Conservation (phyloP, 2,888 invertebrate genomes). For the Drosophila basisetae region DNA sequence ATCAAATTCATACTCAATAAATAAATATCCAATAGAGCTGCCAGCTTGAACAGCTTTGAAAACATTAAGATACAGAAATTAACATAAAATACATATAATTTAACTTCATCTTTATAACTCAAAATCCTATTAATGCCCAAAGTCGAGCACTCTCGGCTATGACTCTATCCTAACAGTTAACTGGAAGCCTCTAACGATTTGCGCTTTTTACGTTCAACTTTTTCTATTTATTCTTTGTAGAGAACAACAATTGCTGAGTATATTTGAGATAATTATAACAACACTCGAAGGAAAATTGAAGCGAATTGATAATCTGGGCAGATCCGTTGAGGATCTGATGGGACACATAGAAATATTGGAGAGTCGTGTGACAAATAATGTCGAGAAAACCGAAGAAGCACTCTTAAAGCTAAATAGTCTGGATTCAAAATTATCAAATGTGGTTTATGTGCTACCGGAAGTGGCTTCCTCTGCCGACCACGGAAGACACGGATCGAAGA, state of each 20-base stretch:
- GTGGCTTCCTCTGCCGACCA: constrained; percentile 44
- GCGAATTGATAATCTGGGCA: constrained; percentile 94
- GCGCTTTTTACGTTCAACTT: neutral
- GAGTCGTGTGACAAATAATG: constrained; percentile 92
- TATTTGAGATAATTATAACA: constrained; percentile 95
- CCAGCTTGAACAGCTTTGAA: neutral
- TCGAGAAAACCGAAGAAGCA: constrained; percentile 93
- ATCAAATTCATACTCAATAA: neutral
- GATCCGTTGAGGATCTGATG: constrained; percentile 95
- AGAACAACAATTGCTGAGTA: constrained; percentile 94
- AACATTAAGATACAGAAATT: neutral
- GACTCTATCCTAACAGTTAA: neutral
- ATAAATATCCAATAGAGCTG: neutral
- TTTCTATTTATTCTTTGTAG: constrained; percentile 85
- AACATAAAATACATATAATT: neutral
- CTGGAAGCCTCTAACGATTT: neutral
- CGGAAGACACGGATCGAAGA: constrained; percentile 59
- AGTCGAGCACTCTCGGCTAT: neutral
- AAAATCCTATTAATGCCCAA: neutral
- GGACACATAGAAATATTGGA: constrained; percentile 93
- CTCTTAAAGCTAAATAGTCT: constrained; percentile 91
- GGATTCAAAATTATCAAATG: constrained; percentile 91
- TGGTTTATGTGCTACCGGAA: constrained; percentile 83
- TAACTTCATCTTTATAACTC: neutral
- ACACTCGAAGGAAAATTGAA: constrained; percentile 94